Conservation (phyloP, 1,140 invertebrate genomes). For the Hypsibius dujardini region DNA sequence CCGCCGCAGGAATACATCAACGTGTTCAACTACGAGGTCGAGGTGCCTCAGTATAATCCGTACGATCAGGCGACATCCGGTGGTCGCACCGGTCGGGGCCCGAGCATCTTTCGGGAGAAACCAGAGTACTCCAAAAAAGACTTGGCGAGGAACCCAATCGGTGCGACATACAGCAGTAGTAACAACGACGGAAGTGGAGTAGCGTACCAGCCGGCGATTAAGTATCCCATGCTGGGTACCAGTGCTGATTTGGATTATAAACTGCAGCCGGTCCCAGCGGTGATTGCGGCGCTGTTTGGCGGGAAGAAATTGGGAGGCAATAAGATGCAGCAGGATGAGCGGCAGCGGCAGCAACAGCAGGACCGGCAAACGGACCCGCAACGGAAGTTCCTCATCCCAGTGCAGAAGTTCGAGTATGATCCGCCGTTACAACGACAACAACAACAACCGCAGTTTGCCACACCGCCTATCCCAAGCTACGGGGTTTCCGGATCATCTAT, state of each 20-base stretch:
- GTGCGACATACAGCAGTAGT: too few species aligned
- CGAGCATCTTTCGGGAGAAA: not conserved
- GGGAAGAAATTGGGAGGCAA: not conserved
- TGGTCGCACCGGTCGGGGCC: not conserved
- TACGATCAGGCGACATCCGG: not conserved
- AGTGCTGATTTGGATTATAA: not conserved
- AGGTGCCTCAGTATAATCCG: not conserved
- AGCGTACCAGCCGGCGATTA: not conserved
- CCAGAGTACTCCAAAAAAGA: too few species aligned
- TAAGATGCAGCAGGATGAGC: not conserved
- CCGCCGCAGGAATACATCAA: too few species aligned
- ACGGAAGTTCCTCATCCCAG: too few species aligned
- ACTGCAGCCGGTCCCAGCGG: not conserved
- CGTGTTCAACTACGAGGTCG: not conserved
- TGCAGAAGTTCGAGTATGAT: too few species aligned
- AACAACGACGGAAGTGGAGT: not conserved
- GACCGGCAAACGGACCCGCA: not conserved
- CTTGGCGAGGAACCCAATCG: too few species aligned
- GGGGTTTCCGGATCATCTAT: too few species aligned
- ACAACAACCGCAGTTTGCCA: not conserved
- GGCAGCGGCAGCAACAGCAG: not conserved
- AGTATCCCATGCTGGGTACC: not conserved
- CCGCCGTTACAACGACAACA: too few species aligned
- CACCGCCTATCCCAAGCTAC: conserved; percentile 20
- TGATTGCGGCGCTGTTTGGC: conserved; percentile 13